These are phyloP conservation scores for Galeopsomyia nigrocyanea DNA, from an alignment of 2,888 invertebrate genomes.

Conservation along the genomic window DNA sequence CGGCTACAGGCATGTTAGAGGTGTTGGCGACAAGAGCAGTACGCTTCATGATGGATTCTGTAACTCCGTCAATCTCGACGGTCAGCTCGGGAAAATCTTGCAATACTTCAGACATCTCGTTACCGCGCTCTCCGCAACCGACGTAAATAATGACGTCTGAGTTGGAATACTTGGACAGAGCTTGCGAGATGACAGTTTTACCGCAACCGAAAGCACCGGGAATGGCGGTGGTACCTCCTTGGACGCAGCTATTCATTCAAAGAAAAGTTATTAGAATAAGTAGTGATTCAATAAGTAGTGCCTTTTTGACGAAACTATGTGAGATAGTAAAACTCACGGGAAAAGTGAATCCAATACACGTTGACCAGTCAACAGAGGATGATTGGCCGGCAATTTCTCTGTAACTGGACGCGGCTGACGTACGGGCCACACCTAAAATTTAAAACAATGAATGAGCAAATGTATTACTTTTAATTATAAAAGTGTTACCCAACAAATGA, in stretches of 20 bases:
- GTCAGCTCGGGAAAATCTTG: conserved; percentile 98
- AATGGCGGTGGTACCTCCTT: conserved; percentile 98
- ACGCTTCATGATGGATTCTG: conserved; percentile 99
- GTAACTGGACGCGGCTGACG: conserved; percentile 96
- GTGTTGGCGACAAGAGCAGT: conserved; percentile 99
- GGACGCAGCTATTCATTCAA: conserved; percentile 82
- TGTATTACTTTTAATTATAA: neutral
- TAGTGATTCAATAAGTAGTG: neutral
- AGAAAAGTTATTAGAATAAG: neutral
- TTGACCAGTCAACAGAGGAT: conserved; percentile 98
- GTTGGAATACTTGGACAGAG: conserved; percentile 99
- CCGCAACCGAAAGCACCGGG: conserved; percentile 99
- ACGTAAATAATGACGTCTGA: conserved; percentile 99
- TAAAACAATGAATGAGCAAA: conserved; percentile 23
- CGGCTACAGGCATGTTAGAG: conserved; percentile 99
- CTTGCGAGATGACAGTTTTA: conserved; percentile 99
- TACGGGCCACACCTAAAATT: conserved; percentile 91
- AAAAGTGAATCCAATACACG: conserved; percentile 98
- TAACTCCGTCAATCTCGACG: conserved; percentile 95
- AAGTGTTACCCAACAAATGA: too few species aligned
- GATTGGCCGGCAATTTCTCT: conserved; percentile 98
- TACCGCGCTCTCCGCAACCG: conserved; percentile 99
- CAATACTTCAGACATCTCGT: conserved; percentile 99
- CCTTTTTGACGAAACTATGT: conserved; percentile 3
- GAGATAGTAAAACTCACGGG: conserved; percentile 77